A percentile compares a stretch with the other conserved stretches of the same genome.
Conservation (phyloP, 2,797 vertebrate genomes). For the Lemur catta region DNA sequence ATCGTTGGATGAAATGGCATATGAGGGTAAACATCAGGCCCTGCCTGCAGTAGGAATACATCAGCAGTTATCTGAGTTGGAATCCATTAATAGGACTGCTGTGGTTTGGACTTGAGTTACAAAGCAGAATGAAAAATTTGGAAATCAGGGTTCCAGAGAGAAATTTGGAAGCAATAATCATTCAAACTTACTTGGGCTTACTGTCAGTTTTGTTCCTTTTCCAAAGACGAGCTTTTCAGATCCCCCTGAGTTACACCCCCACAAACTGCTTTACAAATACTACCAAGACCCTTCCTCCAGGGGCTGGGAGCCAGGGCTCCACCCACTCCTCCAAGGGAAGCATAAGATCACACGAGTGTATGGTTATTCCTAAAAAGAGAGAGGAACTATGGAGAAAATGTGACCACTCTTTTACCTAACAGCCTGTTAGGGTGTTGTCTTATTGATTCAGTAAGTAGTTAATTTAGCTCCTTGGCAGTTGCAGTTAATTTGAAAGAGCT, state of each 20-base stretch:
- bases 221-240: conserved; percentile 62
- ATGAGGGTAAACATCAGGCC: neutral
- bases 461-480: neutral
- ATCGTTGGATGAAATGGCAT: neutral
- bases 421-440: neutral
- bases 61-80: neutral
- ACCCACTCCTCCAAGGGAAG: neutral
- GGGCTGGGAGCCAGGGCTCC: neutral
- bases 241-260: conserved; percentile 48
- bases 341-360: neutral
- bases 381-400: neutral
- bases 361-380: neutral
- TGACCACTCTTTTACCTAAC: neutral
- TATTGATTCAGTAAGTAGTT: neutral
- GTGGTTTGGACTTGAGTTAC: neutral
- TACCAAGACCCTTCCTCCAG: neutral
- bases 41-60: fast-evolving
- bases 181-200: conserved; percentile 63
- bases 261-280: conserved; percentile 70
- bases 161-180: conserved; percentile 31
- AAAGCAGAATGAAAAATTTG: neutral
- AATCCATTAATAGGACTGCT: neutral
- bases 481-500: conserved; percentile 16
- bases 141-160: neutral
- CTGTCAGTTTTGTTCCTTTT: conserved; percentile 63